phyloP scores from a whole-genome alignment of 2,113 vertebrate species.

The Pyrgilauda ruficollis region DNA sequence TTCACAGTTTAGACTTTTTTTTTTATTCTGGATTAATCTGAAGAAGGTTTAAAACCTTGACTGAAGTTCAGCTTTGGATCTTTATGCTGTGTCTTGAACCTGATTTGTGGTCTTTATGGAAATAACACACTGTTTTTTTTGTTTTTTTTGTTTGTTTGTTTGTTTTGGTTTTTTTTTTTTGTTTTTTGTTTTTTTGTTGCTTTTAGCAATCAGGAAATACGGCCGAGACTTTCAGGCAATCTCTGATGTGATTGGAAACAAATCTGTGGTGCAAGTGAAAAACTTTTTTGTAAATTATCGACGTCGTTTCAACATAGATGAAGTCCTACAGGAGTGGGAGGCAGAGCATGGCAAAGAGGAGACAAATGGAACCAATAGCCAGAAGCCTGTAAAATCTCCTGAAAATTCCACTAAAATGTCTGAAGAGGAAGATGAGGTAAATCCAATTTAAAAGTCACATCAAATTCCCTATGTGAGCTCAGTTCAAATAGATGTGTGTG shows the following conservation, averaged over 20 bases:
- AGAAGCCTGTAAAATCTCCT: conserved; percentile 83
- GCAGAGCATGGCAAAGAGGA: conserved; percentile 89
- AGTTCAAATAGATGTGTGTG: neutral
- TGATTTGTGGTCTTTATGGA: neutral
- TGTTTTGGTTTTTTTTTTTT: too few relatives aligned
- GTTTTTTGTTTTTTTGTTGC: neutral
- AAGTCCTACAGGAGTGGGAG: conserved; percentile 97
- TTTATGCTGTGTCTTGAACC: neutral
- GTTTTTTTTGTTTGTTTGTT: too few relatives aligned
- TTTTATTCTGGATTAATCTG: neutral
- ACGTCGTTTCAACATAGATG: conserved; percentile 95
- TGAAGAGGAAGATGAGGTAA: conserved; percentile 85
- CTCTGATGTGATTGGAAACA: conserved; percentile 97
- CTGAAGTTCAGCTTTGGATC: neutral
- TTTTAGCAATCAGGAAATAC: conserved; percentile 92
- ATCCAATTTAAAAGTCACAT: neutral
- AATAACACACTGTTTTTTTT: neutral
- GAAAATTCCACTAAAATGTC: conserved; percentile 78
- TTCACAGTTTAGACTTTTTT: neutral
- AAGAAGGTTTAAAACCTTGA: neutral
- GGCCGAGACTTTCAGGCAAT: conserved; percentile 96
- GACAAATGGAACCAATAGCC: conserved; percentile 75
- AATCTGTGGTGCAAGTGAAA: conserved; percentile 96
- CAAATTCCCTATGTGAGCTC: neutral
- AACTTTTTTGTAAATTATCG: conserved; percentile 98